phyloP scores from a whole-genome alignment of 2,888 invertebrate species.

The Cryptocephalus moraei region DNA sequence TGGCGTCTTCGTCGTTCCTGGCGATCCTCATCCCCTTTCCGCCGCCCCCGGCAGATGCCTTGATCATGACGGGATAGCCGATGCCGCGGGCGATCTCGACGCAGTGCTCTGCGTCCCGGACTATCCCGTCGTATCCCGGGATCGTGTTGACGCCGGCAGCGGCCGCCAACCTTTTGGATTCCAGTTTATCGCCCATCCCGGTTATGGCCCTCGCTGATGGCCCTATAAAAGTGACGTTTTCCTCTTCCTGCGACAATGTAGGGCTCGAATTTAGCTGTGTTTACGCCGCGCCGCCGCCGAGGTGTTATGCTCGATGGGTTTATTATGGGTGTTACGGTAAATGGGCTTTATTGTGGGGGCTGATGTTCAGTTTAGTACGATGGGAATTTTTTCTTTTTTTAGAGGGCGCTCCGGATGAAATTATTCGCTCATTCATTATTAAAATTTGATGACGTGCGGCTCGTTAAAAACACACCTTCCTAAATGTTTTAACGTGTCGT shows the following conservation, averaged over 20 bases:
- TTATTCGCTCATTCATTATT: no score
- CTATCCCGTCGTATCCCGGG: constrained; percentile 43
- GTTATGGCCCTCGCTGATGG: constrained; percentile 48
- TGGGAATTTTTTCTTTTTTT: no score
- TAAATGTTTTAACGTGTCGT: no score
- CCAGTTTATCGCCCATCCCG: constrained; percentile 59
- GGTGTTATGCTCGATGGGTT: no score
- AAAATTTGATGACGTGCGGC: no score
- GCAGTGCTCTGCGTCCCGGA: constrained; percentile 45
- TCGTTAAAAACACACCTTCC: no score
- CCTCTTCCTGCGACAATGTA: constrained; percentile 34
- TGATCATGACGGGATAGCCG: constrained; percentile 62
- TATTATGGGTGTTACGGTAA: no score
- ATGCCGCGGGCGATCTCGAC: constrained; percentile 47
- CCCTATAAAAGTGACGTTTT: constrained; percentile 48
- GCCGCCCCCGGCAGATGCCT: constrained; percentile 60
- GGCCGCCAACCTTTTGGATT: constrained; percentile 51
- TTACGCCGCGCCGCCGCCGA: background rate
- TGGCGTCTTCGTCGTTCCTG: constrained; percentile 50
- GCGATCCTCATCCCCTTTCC: constrained; percentile 62
- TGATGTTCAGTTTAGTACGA: no score
- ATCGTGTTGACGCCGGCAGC: constrained; percentile 52
- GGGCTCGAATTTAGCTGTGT: background rate
- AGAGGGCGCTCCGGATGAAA: no score
- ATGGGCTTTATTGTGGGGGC: no score